Evolutionary conservation across 2,888 invertebrate genomes (phyloP).

Genomic region (Phortica okadai): DNA sequence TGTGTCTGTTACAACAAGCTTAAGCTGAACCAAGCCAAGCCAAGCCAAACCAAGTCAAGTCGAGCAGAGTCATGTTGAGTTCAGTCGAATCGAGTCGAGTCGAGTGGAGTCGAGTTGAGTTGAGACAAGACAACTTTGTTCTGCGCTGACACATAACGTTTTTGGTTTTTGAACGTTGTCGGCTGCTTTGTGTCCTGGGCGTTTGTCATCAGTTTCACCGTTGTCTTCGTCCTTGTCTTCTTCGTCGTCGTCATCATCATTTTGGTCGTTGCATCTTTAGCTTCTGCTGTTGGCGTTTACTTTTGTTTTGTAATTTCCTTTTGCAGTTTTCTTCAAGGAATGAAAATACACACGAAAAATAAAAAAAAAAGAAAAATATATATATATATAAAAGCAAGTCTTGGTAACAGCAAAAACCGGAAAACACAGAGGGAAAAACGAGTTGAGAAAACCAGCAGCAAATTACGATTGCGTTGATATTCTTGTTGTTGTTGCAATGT

Average conservation of each 20-base stretch:
- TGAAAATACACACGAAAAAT: background rate
- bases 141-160: constrained; percentile 28
- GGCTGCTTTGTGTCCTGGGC: constrained; percentile 13
- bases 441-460: constrained; percentile 23
- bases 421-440: constrained; percentile 8
- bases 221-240: background rate
- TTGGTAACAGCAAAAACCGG: background rate
- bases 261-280: constrained; percentile 18
- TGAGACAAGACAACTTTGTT: background rate
- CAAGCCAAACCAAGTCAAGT: background rate
- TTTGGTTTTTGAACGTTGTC: constrained; percentile 8
- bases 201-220: background rate
- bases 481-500: constrained; percentile 14
- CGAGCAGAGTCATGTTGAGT: background rate
- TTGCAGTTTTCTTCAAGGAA: constrained; percentile 52
- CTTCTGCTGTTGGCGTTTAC: constrained; percentile 64
- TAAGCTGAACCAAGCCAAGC: background rate
- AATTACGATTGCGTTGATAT: constrained; percentile 20
- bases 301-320: constrained; percentile 70
- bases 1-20: constrained; percentile 22
- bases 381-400: background rate
- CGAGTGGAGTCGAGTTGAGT: background rate
- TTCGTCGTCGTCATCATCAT: constrained; percentile 8
- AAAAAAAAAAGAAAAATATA: background rate
- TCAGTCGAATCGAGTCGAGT: background rate